Percentiles rank a stretch among this genome's conserved stretches.
These are phyloP conservation scores for Gordius sp. DNA, from an alignment of 2,888 invertebrate species.

Conservation along the genomic window DNA sequence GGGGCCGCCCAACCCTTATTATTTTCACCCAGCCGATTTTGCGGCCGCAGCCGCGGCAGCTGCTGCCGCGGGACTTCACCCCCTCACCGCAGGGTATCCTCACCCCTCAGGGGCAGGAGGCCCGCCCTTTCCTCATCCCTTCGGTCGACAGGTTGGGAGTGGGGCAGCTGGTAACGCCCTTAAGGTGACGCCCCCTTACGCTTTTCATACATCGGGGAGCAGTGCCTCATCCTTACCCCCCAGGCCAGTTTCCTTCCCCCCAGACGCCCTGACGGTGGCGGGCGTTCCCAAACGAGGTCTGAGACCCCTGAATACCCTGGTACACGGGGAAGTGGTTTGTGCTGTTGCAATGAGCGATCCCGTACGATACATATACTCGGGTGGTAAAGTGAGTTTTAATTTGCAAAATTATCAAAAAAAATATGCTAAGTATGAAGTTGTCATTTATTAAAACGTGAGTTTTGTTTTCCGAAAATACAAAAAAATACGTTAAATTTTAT, in stretches of 20 bases:
- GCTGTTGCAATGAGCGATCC: constrained; percentile 75
- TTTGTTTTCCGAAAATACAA: no score
- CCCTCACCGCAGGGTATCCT: no score
- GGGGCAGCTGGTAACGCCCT: no score
- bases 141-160: constrained; percentile 20
- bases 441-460: no score
- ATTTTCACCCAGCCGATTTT: no score
- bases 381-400: constrained; percentile 42
- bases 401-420: no score
- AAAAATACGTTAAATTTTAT: no score
- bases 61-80: constrained; percentile 25
- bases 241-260: constrained; percentile 68
- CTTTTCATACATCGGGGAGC: constrained; percentile 21
- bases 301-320: constrained; percentile 57
- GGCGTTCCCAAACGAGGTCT: constrained; percentile 53
- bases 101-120: constrained; percentile 19
- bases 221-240: constrained; percentile 19
- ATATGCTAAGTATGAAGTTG: no score
- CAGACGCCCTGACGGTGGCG: constrained; percentile 66
- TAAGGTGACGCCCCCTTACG: neutral
- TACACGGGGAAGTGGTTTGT: constrained; percentile 87
- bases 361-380: constrained; percentile 77
- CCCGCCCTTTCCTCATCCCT: constrained; percentile 17
- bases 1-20: no score
- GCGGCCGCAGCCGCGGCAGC: constrained; percentile 19